Evolutionary conservation across 2,888 invertebrate genomes (phyloP), one percentile per base, ranked within the genome.

Genomic region (Chouioia cunea): DNA sequence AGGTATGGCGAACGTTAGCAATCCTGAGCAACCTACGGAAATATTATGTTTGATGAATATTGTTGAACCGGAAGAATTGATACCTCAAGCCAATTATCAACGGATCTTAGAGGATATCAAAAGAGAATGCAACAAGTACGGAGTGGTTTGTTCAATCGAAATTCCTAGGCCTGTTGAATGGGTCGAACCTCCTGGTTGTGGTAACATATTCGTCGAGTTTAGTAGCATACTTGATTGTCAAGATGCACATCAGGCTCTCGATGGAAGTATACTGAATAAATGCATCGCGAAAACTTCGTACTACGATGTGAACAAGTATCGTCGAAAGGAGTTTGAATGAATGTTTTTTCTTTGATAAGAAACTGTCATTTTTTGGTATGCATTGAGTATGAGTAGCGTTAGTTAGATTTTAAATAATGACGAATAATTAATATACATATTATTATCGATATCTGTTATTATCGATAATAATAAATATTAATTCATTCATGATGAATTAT

Each of bases 151-250:
- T 77, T 97, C 97, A 83, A 91, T 99, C 81, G 98, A 99, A 89
- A 97, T 99, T 80, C 99, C 99, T 3, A 89, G 99, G 78, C 98
- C 98, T 1, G 96, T 98, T 80, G 96, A 96, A 85, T 97, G 97
- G 47, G 97, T 98, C 0, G 97, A 97, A 86, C 97, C 98, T 62
- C 96, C 97, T 71, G 98, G 98, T 66, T 96, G 97, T 88, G 98
- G 98, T 87, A 98, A 99, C 90, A 97, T 99, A 62, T 99, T 97
- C 86, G 97, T 99, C 65, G 99, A 99, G 88, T 99, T 99, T 87
- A 96, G 95, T 88, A 94, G 96, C 67, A 93, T 96, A 73, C 91
- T 94, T 57, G 99, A 99, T 84, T 98, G 99, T 85, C 98, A 99
- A 87, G 97, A 97, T 84, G 99, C 98, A 16, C 99, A 99, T 85